A percentile compares a stretch with the other conserved stretches of the same genome.
Evolutionary conservation across 1,140 invertebrate species (phyloP).

Genomic region (Drosophila sechellia): DNA sequence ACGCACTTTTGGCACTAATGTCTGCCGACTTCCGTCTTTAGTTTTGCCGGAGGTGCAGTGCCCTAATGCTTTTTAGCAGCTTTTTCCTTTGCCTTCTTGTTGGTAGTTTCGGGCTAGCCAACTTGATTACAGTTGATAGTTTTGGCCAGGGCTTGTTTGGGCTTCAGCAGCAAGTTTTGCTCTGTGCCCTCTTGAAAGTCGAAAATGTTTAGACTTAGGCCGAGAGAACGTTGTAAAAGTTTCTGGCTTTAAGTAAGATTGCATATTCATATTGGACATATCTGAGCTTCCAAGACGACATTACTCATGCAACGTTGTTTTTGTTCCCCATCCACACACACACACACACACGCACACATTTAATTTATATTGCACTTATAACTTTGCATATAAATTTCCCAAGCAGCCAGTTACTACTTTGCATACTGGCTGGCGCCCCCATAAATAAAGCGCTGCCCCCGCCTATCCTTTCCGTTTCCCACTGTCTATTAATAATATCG

Average conservation of each 20-base stretch:
- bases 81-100: slow-evolving; percentile 54
- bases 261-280: slow-evolving; percentile 7
- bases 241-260: slow-evolving; percentile 10
- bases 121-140: slow-evolving; percentile 81
- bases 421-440: slow-evolving; percentile 59
- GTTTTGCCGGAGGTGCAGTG: slow-evolving; percentile 50
- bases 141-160: slow-evolving; percentile 46
- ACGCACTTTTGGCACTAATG: slow-evolving; percentile 81
- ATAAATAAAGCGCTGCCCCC: slow-evolving; percentile 51
- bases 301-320: slow-evolving; percentile 37
- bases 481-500: slow-evolving; percentile 70
- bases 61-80: slow-evolving; percentile 79
- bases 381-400: slow-evolving; percentile 71
- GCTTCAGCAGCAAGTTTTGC: slow-evolving; percentile 38
- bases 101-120: slow-evolving; percentile 53
- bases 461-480: slow-evolving; percentile 20
- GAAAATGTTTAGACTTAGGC: slow-evolving; percentile 45
- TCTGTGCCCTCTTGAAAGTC: slow-evolving; percentile 42
- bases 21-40: slow-evolving; percentile 78
- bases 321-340: background rate
- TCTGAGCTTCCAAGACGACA: slow-evolving; percentile 13
- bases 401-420: slow-evolving; percentile 46
- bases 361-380: slow-evolving; percentile 77
- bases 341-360: slow-evolving; percentile 21
- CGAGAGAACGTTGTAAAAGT: slow-evolving; percentile 25